phyloP scores from a whole-genome alignment of 2,888 invertebrate genomes.

The Muscina levida region DNA sequence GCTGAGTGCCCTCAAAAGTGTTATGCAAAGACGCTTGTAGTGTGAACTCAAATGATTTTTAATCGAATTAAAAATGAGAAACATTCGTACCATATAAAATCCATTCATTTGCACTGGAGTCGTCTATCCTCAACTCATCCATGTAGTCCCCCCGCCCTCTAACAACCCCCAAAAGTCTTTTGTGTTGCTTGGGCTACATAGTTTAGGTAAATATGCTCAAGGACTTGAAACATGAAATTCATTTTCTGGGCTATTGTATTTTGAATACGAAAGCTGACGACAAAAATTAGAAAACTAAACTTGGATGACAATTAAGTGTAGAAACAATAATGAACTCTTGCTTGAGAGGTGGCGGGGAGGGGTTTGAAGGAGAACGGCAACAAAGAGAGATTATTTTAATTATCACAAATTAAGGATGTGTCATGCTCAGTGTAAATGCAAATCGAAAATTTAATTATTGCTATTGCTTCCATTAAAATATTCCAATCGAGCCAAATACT shows the following conservation, averaged over 20 bases:
- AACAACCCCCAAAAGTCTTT: too few species aligned
- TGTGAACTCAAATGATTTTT: conserved; percentile 24
- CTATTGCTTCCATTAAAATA: too few species aligned
- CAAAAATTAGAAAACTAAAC: conserved; percentile 14
- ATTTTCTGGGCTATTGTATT: conserved; percentile 26
- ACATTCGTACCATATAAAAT: conserved; percentile 20
- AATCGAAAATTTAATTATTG: too few species aligned
- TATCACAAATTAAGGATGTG: too few species aligned
- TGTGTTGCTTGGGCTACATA: not conserved
- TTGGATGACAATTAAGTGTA: not conserved
- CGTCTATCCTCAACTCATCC: conserved; percentile 9
- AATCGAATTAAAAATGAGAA: conserved; percentile 35
- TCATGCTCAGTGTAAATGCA: too few species aligned
- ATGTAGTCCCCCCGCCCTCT: not conserved
- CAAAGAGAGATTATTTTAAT: not conserved
- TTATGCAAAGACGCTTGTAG: too few species aligned
- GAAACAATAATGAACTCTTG: not conserved
- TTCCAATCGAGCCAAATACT: too few species aligned
- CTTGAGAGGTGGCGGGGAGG: not conserved
- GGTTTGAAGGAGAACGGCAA: not conserved
- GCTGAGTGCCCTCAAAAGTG: too few species aligned
- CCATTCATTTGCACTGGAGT: conserved; percentile 2
- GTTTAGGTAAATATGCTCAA: conserved; percentile 21
- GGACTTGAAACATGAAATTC: conserved; percentile 12
- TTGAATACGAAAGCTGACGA: not conserved